These are phyloP conservation scores for Procambarus clarkii DNA, from an alignment of 1,140 invertebrate species.

Conservation along the genomic window DNA sequence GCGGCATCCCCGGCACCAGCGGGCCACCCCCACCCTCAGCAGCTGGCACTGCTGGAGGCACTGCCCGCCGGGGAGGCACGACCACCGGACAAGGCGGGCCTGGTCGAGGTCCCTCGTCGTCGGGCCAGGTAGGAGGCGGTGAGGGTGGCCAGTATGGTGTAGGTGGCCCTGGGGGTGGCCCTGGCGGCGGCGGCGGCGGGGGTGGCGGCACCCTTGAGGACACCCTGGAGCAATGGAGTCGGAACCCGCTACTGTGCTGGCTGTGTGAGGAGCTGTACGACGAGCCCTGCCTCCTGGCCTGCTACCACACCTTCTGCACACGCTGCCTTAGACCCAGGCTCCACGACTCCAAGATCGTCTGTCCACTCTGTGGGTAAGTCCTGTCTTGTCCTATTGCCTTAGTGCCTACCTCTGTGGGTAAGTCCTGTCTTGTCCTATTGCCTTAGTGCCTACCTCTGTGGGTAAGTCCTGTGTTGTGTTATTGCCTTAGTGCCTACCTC, in stretches of 20 bases:
- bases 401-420: slow-evolving; percentile 85
- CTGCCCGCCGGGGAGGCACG: slow-evolving; percentile 40
- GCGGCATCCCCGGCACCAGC: slow-evolving; percentile 60
- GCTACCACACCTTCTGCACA: slow-evolving; percentile 84
- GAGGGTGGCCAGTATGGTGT: background rate
- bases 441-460: no score
- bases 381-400: no score
- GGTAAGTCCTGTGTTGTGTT: no score
- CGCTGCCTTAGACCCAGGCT: slow-evolving; percentile 81
- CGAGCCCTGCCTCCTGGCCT: slow-evolving; percentile 82
- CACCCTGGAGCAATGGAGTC: slow-evolving; percentile 72
- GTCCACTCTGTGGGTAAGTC: slow-evolving; percentile 82
- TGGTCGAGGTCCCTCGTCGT: slow-evolving; percentile 12
- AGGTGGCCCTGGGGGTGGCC: slow-evolving; percentile 22
- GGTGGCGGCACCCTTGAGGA: slow-evolving; percentile 55
- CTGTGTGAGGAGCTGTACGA: slow-evolving; percentile 83
- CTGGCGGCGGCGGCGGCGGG: slow-evolving; percentile 19
- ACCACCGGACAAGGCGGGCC: slow-evolving; percentile 31
- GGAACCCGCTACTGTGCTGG: slow-evolving; percentile 82
- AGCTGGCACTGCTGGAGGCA: slow-evolving; percentile 34
- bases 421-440: no score
- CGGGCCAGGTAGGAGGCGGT: slow-evolving; percentile 1
- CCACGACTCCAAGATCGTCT: slow-evolving; percentile 80
- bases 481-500: no score
- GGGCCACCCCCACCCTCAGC: slow-evolving; percentile 53